Evolutionary conservation across 2,888 invertebrate genomes (phyloP).

Genomic region (Xestia xanthographa): DNA sequence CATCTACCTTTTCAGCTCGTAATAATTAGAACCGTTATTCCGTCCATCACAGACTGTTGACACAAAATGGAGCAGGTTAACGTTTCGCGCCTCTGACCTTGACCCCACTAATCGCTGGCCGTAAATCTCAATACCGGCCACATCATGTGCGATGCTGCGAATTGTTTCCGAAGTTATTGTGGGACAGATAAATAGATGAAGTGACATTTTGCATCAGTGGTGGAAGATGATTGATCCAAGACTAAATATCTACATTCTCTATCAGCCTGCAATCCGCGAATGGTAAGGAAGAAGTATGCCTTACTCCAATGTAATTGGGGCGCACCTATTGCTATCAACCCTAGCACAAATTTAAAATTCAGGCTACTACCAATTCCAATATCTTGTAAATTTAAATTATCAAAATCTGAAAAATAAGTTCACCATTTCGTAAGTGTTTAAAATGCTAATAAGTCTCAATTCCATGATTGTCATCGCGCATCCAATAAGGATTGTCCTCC

Average conservation of each 20-base stretch:
- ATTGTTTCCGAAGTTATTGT: constrained; percentile 40
- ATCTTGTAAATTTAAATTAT: neutral
- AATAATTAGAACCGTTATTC: constrained; percentile 34
- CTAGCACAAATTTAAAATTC: neutral
- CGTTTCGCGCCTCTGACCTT: constrained; percentile 59
- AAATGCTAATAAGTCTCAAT: neutral
- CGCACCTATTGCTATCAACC: neutral
- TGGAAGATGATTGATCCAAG: neutral
- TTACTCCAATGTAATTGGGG: neutral
- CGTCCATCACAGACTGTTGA: constrained; percentile 49
- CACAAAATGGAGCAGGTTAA: constrained; percentile 57
- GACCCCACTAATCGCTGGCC: constrained; percentile 60
- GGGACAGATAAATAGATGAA: constrained; percentile 5
- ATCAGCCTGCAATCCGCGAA: neutral
- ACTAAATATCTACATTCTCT: neutral
- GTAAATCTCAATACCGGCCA: constrained; percentile 64
- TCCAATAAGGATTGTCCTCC: neutral
- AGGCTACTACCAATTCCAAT: neutral
- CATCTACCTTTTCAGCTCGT: neutral
- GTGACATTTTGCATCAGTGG: no score
- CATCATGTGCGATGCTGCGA: constrained; percentile 47
- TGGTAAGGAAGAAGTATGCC: neutral
- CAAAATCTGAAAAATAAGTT: neutral
- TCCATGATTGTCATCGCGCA: neutral
- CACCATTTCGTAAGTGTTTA: neutral